phyloP scores from a whole-genome alignment of 2,113 vertebrate genomes.

The Electrona antarctica region DNA sequence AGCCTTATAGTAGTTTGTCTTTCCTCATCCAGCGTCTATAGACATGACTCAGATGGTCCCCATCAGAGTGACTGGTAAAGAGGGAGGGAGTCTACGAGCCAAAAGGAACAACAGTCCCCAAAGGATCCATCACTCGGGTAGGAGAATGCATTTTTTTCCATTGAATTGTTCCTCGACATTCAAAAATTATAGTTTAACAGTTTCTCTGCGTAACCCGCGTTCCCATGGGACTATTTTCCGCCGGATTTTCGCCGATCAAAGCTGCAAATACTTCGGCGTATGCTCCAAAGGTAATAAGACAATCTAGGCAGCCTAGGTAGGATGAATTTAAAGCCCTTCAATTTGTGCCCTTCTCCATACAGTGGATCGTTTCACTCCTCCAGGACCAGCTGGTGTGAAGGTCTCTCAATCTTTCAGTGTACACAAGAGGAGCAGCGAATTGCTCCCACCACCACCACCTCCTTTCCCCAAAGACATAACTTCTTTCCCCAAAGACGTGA shows the following conservation, averaged over 20 bases:
- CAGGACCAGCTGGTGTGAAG: conserved; percentile 42
- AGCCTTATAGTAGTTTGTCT: not conserved
- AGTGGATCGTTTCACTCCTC: conserved; percentile 55
- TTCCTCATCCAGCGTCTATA: conserved; percentile 75
- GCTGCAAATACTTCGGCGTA: too few species aligned
- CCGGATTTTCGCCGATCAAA: too few species aligned
- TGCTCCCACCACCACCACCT: conserved; percentile 34
- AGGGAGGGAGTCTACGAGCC: conserved; percentile 77
- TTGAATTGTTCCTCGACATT: too few species aligned
- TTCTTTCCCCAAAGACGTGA: conserved; percentile 2
- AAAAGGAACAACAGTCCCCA: conserved; percentile 68
- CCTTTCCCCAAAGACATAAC: conserved; percentile 51
- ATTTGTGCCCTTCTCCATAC: not conserved
- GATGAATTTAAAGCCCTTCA: too few species aligned
- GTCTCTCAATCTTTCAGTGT: conserved; percentile 50
- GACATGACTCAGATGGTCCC: conserved; percentile 84
- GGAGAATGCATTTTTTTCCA: too few species aligned
- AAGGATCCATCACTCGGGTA: conserved; percentile 50
- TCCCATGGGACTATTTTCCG: too few species aligned
- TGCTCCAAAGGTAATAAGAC: too few species aligned
- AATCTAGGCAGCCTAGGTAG: too few species aligned
- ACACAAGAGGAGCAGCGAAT: conserved; percentile 15
- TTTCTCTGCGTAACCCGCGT: too few species aligned
- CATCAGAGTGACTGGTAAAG: conserved; percentile 77
- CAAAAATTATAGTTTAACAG: too few species aligned